Evolutionary conservation across 2,888 invertebrate species (phyloP).

Genomic region (Heliconius ismenius): DNA sequence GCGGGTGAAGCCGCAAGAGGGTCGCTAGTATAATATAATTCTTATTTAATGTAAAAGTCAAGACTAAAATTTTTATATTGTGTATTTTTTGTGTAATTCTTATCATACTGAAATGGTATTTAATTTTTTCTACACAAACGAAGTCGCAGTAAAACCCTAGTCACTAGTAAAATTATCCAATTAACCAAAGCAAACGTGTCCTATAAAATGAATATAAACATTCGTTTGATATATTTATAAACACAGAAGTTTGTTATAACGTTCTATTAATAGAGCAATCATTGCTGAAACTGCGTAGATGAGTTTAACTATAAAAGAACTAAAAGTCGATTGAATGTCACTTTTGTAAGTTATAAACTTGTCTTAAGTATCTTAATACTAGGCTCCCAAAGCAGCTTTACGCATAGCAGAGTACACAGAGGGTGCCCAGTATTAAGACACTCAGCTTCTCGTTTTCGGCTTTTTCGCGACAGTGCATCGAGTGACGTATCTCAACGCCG

Average conservation of each 20-base stretch:
- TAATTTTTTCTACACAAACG: too few relatives aligned
- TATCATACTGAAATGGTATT: too few relatives aligned
- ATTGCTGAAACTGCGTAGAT: slow-evolving; percentile 17
- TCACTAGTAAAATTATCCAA: neutral
- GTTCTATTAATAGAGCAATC: neutral
- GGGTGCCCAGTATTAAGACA: neutral
- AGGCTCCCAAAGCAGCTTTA: too few relatives aligned
- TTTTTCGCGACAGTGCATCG: neutral
- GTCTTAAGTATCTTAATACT: neutral
- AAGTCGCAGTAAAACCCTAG: neutral
- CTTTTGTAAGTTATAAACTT: neutral
- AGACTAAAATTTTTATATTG: neutral
- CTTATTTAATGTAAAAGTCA: neutral
- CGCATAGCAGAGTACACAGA: neutral
- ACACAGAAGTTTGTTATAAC: neutral
- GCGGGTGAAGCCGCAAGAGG: too few relatives aligned
- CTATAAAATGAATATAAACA: slow-evolving; percentile 9
- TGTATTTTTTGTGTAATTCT: too few relatives aligned
- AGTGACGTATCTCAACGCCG: neutral
- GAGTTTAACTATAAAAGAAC: neutral
- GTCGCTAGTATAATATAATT: neutral
- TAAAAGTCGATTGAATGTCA: slow-evolving; percentile 3
- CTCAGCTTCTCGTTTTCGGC: neutral
- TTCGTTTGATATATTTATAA: slow-evolving; percentile 16
- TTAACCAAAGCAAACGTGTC: neutral